A percentile compares a stretch with the other conserved stretches of the same genome.
These are phyloP conservation scores for Sebastes hopkinsi DNA, from an alignment of 2,797 vertebrate genomes.

Conservation along the genomic window DNA sequence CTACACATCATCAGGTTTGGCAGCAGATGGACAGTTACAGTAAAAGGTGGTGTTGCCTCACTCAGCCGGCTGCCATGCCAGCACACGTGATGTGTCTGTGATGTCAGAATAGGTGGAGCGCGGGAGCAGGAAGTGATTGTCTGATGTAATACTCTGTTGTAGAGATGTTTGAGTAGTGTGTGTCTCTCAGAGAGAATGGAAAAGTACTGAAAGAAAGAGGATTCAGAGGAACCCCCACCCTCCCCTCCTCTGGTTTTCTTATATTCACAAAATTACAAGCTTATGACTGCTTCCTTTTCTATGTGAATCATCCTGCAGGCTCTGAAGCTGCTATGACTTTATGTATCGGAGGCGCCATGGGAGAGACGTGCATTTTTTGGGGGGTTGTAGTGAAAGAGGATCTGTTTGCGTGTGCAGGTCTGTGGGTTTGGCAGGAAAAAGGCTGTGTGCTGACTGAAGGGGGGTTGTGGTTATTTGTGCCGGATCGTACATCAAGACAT, in stretches of 20 bases:
- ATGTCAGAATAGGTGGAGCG: slow-evolving; percentile 4
- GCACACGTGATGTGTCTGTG: not conserved
- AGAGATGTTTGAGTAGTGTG: not conserved
- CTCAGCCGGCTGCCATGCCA: not conserved
- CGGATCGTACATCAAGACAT: not conserved
- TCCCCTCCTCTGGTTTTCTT: not conserved
- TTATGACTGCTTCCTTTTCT: slow-evolving; percentile 20
- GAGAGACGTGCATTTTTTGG: not conserved
- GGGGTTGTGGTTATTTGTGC: not conserved
- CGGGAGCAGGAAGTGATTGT: not conserved
- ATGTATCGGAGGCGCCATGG: not conserved
- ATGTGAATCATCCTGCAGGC: not conserved
- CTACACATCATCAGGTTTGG: not conserved
- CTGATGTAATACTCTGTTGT: not conserved
- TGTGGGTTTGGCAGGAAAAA: slow-evolving; percentile 41
- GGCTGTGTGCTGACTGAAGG: slow-evolving; percentile 11
- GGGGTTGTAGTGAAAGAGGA: slow-evolving; percentile 55
- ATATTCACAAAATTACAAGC: slow-evolving; percentile 31
- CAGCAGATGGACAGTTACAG: not conserved
- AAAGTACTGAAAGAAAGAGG: not conserved
- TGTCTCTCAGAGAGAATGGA: not conserved
- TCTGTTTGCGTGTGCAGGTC: slow-evolving; percentile 53
- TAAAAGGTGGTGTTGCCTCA: not conserved
- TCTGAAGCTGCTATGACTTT: slow-evolving; percentile 11
- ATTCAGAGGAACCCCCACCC: not conserved